phyloP scores from a whole-genome alignment of 2,797 vertebrate genomes.

The Oreonectes daqikongensis region DNA sequence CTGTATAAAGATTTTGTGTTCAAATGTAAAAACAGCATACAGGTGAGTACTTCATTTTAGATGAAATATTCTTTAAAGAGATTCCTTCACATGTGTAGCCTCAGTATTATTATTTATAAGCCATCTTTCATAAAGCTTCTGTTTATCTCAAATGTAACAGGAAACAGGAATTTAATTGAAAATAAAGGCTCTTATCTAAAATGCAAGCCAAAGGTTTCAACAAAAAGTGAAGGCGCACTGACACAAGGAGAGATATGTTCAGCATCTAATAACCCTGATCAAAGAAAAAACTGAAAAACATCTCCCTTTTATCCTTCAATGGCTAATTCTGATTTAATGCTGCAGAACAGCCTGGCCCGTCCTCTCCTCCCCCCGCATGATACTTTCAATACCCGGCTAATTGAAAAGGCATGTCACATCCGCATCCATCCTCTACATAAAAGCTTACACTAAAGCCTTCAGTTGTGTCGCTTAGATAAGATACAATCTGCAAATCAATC shows the following conservation, averaged over 20 bases:
- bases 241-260: constrained; percentile 2
- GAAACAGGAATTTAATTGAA: constrained; percentile 24
- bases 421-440: constrained; percentile 17
- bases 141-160: constrained; percentile 46
- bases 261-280: constrained; percentile 42
- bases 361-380: constrained; percentile 64
- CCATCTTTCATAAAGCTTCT: constrained; percentile 49
- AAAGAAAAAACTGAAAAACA: constrained; percentile 37
- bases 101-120: constrained; percentile 45
- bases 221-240: not conserved
- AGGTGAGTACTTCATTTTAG: too few relatives aligned
- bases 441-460: constrained; percentile 13
- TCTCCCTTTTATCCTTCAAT: constrained; percentile 74
- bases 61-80: constrained; percentile 40
- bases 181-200: constrained; percentile 5
- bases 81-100: constrained; percentile 22
- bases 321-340: constrained; percentile 79
- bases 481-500: not conserved
- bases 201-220: not conserved
- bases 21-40: too few relatives aligned
- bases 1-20: too few relatives aligned
- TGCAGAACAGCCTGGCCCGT: constrained; percentile 67
- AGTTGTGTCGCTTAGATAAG: not conserved
- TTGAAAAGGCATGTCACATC: constrained; percentile 74
- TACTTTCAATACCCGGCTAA: constrained; percentile 76